These are phyloP conservation scores for Osmoderma eremita DNA, from an alignment of 2,888 invertebrate species.

Conservation along the genomic window DNA sequence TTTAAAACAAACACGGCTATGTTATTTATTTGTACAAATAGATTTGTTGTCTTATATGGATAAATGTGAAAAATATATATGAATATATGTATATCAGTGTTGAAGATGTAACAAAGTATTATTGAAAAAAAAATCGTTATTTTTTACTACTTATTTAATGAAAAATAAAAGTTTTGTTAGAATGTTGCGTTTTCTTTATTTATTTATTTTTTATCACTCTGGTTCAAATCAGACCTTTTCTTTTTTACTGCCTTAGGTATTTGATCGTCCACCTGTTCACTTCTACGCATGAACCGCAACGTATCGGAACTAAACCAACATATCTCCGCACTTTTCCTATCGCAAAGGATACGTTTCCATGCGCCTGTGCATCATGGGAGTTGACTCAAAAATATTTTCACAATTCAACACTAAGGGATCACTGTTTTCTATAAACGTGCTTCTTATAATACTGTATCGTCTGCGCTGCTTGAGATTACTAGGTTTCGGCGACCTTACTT, in stretches of 20 bases:
- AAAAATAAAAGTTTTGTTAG: conserved; percentile 51
- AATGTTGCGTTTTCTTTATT: conserved; percentile 13
- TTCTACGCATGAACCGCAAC: too few relatives aligned
- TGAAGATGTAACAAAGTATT: conserved; percentile 39
- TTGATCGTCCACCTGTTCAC: background rate
- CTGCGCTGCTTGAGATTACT: conserved; percentile 18
- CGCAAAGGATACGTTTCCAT: conserved; percentile 23
- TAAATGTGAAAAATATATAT: conserved; percentile 2
- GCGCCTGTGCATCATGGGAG: conserved; percentile 43
- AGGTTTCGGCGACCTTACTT: conserved; percentile 9
- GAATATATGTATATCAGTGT: conserved; percentile 34
- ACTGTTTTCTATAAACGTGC: conserved; percentile 20
- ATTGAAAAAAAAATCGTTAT: conserved; percentile 41
- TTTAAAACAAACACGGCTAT: conserved; percentile 7
- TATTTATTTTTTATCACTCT: background rate
- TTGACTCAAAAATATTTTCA: conserved; percentile 41
- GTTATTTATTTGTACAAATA: conserved; percentile 15
- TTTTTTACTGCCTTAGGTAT: too few relatives aligned
- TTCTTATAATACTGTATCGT: conserved; percentile 40
- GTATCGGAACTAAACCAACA: too few relatives aligned
- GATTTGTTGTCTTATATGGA: conserved; percentile 9
- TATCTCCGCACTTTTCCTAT: background rate
- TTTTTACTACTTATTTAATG: conserved; percentile 46
- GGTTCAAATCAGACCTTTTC: too few relatives aligned
- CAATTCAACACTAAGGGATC: conserved; percentile 38